Conservation (phyloP, 2,888 invertebrate genomes). For the Malthinus seriepunctatus region DNA sequence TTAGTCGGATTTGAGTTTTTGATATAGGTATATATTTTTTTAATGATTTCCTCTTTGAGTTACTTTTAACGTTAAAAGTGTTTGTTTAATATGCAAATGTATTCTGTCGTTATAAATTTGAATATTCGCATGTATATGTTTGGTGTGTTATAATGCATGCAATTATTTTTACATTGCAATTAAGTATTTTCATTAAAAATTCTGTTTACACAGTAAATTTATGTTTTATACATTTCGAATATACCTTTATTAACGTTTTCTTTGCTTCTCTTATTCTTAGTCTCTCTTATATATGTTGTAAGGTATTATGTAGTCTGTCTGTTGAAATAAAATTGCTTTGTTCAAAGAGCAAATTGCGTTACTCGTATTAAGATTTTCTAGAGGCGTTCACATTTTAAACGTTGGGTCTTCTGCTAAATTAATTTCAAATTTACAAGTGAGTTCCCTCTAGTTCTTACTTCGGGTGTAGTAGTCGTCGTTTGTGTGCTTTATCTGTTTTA, state of each 20-base stretch:
- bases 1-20: slow-evolving; percentile 11
- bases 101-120: slow-evolving; percentile 11
- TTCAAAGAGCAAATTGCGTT: slow-evolving; percentile 30
- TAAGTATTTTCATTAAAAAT: slow-evolving; percentile 18
- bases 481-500: slow-evolving; percentile 31
- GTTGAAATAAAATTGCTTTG: slow-evolving; percentile 32
- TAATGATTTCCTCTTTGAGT: slow-evolving; percentile 14
- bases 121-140: slow-evolving; percentile 14
- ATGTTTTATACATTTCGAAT: slow-evolving; percentile 16
- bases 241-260: slow-evolving; percentile 2
- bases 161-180: slow-evolving; percentile 16
- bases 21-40: slow-evolving; percentile 5
- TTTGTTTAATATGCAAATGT: slow-evolving; percentile 15
- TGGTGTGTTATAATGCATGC: slow-evolving; percentile 13
- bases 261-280: no score
- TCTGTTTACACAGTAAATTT: slow-evolving; percentile 24
- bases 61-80: neutral
- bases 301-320: slow-evolving; percentile 32
- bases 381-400: slow-evolving; percentile 38
- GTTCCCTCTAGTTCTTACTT: slow-evolving; percentile 31
- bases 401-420: slow-evolving; percentile 48
- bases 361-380: slow-evolving; percentile 30
- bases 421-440: slow-evolving; percentile 46
- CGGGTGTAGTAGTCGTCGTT: no score
- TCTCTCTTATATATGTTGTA: neutral